Evolutionary conservation across 2,797 vertebrate species (phyloP), one percentile per base, ranked within the genome.

Genomic region (Poeciliopsis gracilis): DNA sequence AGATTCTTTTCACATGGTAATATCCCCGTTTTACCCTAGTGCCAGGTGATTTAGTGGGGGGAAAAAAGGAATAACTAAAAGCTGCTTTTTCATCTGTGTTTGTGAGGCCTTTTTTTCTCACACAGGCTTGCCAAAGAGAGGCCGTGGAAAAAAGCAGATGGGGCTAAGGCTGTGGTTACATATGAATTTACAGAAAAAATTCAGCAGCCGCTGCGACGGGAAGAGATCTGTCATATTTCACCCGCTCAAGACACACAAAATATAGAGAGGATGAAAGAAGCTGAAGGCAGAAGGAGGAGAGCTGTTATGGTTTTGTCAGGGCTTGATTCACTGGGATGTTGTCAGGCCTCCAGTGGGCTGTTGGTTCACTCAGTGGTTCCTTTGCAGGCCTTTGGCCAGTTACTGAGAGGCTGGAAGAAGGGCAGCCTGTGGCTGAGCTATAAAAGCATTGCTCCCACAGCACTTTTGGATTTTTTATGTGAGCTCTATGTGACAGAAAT

Each of bases 211-310:
- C 84, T 80, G 87, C 76, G 79, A 87, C 80, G 84, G 87, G 67
- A 45, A 83, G 88, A 85, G 89, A 89, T 90, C 89, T 85, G 93
- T 93, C 91, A 88, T 88, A 90, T 91, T 86, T 91, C 85, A 91
- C 76, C 82, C 82, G n/a, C 76, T 85, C 77, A 51, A 84, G 82
- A 87, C 82, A 71, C 69, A 84, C 74, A 83, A 81, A 82, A 83
- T 47, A 78, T 12, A 81, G 67, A 76, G 78, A 82, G 75, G 63
- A 86, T 66, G 84, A 86, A 85, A 80, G 79, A 82, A 76, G 78
- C 74, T 87, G 84, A 86, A 89, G 78, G 80, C 85, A 84, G 77
- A 79, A 77, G 83, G 85, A 90, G 85, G 74, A 61, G 88, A 83
- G 82, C 83, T 85, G 85, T 81, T 83, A 91, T 82, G 90, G 89